Base-by-base conservation (phyloP, 2,113 vertebrate species). In the Carassius gibelio region DNA sequence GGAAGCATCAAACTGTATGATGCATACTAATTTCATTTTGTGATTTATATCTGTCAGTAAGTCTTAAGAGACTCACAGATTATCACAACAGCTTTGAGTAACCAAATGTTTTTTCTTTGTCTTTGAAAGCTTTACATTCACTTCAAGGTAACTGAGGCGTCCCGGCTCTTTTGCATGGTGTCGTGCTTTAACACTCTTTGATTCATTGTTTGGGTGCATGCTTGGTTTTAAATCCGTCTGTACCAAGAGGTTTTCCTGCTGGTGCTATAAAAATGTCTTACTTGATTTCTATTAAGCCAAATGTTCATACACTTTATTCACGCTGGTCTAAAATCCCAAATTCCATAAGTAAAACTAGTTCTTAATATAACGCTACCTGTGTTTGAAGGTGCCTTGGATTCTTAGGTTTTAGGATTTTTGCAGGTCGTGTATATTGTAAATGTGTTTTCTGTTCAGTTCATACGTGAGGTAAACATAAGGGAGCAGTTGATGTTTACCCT, bases 381-480 rank as follows among this genome's bases (percentile, higher is more conserved):
- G 5, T 48, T 48, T 48, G 45, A 48, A 48, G 45, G 45, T 48
- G 42, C 42, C 1, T 45, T 45, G 45, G 45, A 48, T 68, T 68
- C 7, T 13, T 6, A 66, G 13, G 14, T 21, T 80, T 72, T 13
- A 52, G 88, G 30, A 88, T 83, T 89, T 83, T 89, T 87, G 88
- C 88, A 84, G 71, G 89, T 9, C 9, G 82, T 80, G 79, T 38
- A 69, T 64, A 77, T 55, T 82, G 71, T 83, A 78, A 86, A 83
- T 90, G 84, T 36, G n/a, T 75, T 81, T 75, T 85, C 42, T 77
- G 81, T 84, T 87, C 80, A 85, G 72, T 83, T 84, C 59, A 26
- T 84, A 81, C 81, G 84, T 85, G 86, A 83, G 52, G 91, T 89
- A 91, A 91, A 91, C 92, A 92, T 88, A 61, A 84, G 88, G 90